phyloP scores from a whole-genome alignment of 1,140 invertebrate species.

The Samia ricini region DNA sequence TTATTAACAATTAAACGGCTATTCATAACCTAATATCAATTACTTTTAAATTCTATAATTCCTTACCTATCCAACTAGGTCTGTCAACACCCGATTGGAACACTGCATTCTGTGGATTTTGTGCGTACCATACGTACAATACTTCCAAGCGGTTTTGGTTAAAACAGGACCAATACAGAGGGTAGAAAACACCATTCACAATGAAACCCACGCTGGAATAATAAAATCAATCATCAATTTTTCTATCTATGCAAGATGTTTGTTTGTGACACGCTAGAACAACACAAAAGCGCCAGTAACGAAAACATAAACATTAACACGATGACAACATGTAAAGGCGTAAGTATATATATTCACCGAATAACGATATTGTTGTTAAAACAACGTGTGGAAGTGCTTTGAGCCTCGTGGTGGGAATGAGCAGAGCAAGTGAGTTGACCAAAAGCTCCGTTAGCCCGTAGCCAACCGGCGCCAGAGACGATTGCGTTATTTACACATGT shows the following conservation, averaged over 20 bases:
- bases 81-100: conserved; percentile 58
- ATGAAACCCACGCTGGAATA: conserved; percentile 54
- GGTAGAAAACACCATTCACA: conserved; percentile 52
- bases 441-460: conserved; percentile 50
- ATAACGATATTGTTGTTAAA: conserved; percentile 57
- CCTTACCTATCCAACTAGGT: conserved; percentile 56
- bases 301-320: neutral
- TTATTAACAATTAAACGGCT: too few species aligned
- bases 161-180: conserved; percentile 61
- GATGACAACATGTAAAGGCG: too few species aligned
- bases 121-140: conserved; percentile 57
- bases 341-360: conserved; percentile 33
- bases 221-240: neutral
- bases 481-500: conserved; percentile 46
- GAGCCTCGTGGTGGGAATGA: conserved; percentile 44
- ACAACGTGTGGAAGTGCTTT: conserved; percentile 45
- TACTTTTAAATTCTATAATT: too few species aligned
- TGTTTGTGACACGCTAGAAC: too few species aligned
- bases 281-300: too few species aligned
- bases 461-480: conserved; percentile 52
- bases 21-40: too few species aligned
- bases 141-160: conserved; percentile 56
- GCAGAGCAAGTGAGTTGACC: conserved; percentile 44
- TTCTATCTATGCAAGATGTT: too few species aligned
- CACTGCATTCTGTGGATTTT: conserved; percentile 43